Evolutionary conservation across 2,888 invertebrate genomes (phyloP).

Genomic region (Mylabris sibirica): DNA sequence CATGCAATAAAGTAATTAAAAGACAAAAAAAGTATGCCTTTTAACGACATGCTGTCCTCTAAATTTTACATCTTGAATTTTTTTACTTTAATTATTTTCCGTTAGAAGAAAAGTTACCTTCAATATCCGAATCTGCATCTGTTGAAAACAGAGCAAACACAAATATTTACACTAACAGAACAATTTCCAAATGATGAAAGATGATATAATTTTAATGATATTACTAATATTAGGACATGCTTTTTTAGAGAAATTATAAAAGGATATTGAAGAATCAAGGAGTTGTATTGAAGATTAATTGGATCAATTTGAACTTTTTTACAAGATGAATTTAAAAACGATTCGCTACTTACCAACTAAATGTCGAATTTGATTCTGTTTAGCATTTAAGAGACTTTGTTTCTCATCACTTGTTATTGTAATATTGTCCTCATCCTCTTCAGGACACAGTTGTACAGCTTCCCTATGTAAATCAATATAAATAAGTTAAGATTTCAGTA

Average conservation of each 20-base stretch:
- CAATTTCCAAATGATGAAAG: background rate
- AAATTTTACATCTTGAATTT: too few species aligned
- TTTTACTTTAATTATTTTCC: background rate
- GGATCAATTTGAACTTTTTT: background rate
- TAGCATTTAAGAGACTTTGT: conserved; percentile 76
- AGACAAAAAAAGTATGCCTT: conserved; percentile 6
- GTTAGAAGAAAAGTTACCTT: conserved; percentile 57
- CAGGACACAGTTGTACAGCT: conserved; percentile 86
- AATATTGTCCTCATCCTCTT: conserved; percentile 77
- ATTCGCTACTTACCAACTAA: conserved; percentile 72
- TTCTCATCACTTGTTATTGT: conserved; percentile 80
- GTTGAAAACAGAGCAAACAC: conserved; percentile 52
- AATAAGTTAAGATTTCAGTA: background rate
- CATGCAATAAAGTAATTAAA: conserved; percentile 11
- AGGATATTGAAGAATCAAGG: background rate
- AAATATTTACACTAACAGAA: conserved; percentile 49
- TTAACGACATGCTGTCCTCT: conserved; percentile 12
- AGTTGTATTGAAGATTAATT: background rate
- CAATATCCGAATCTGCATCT: conserved; percentile 61
- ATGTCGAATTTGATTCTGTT: conserved; percentile 80
- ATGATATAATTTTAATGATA: background rate
- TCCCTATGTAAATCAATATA: conserved; percentile 60
- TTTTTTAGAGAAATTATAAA: background rate
- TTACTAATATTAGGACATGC: conserved; percentile 1
- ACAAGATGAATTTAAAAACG: background rate